Evolutionary conservation across 2,797 vertebrate species (phyloP).

Genomic region (Scarus forsteni): DNA sequence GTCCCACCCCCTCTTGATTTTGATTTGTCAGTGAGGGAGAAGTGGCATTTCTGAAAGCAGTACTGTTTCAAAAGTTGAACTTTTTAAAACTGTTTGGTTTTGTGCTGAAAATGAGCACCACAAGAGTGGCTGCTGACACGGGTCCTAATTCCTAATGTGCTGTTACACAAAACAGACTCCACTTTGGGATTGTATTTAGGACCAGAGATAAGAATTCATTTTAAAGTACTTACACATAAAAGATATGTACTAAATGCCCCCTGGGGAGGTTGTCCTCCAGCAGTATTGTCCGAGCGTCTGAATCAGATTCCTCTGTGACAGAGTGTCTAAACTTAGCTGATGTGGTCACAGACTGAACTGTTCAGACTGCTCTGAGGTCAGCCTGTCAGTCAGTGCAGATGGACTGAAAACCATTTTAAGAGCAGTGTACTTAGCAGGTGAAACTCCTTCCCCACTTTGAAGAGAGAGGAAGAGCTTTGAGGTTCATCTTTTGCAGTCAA

Average conservation of each 20-base stretch:
- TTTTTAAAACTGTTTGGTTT: too few relatives aligned
- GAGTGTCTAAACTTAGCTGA: constrained; percentile 49
- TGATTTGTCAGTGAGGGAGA: too few relatives aligned
- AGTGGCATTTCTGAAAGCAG: too few relatives aligned
- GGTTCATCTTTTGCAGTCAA: too few relatives aligned
- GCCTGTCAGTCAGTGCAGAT: constrained; percentile 5
- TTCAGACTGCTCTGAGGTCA: constrained; percentile 41
- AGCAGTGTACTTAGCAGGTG: not conserved
- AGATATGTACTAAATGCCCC: not conserved
- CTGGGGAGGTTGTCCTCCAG: not conserved
- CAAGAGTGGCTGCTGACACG: too few relatives aligned
- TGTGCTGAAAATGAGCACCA: too few relatives aligned
- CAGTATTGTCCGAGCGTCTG: not conserved
- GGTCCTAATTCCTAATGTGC: too few relatives aligned
- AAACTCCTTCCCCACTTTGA: too few relatives aligned
- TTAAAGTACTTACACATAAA: not conserved
- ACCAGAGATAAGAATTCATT: not conserved
- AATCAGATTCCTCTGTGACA: constrained; percentile 41
- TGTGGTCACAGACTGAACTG: constrained; percentile 43
- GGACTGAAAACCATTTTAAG: not conserved
- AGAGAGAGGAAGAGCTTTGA: too few relatives aligned
- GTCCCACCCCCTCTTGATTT: too few relatives aligned
- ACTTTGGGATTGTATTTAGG: not conserved
- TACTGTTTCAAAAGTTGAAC: too few relatives aligned
- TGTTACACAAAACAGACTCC: too few relatives aligned